A percentile compares a stretch with the other conserved stretches of the same genome.
phyloP scores from a whole-genome alignment of 2,888 invertebrate genomes.

The Tridacna gigas region DNA sequence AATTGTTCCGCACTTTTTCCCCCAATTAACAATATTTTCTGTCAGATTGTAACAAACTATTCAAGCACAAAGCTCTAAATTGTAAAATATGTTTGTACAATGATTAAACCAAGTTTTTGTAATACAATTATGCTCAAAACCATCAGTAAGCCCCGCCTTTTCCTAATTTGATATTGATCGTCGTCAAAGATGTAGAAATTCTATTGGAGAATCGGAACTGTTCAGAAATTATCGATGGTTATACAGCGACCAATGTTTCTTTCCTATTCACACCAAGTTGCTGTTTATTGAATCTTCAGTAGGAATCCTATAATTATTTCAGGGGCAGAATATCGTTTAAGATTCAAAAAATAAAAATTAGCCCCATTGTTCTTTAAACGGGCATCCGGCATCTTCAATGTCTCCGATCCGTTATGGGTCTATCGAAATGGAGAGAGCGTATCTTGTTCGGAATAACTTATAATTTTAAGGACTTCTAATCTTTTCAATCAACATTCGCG shows the following conservation, averaged over 20 bases:
- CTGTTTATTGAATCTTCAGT: conserved; percentile 16
- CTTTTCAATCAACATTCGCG: conserved; percentile 63
- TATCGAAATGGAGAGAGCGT: conserved; percentile 9
- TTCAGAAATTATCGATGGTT: conserved; percentile 1
- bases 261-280: conserved; percentile 5
- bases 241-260: conserved; percentile 7
- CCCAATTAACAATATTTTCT: conserved; percentile 23
- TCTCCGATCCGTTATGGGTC: conserved; percentile 47
- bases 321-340: background rate
- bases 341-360: conserved; percentile 6
- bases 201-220: conserved; percentile 41
- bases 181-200: conserved; percentile 4
- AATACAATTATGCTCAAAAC: conserved; percentile 42
- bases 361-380: conserved; percentile 15
- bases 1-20: conserved; percentile 28
- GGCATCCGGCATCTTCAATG: conserved; percentile 5
- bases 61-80: conserved; percentile 21
- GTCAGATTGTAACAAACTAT: conserved; percentile 9
- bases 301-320: conserved; percentile 16
- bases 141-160: conserved; percentile 43
- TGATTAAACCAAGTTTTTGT: conserved; percentile 53
- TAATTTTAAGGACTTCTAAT: conserved; percentile 60
- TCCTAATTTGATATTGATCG: conserved; percentile 59
- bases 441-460: conserved; percentile 54
- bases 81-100: conserved; percentile 58